phyloP scores from a whole-genome alignment of 2,888 invertebrate genomes.

The Neoascia interrupta region DNA sequence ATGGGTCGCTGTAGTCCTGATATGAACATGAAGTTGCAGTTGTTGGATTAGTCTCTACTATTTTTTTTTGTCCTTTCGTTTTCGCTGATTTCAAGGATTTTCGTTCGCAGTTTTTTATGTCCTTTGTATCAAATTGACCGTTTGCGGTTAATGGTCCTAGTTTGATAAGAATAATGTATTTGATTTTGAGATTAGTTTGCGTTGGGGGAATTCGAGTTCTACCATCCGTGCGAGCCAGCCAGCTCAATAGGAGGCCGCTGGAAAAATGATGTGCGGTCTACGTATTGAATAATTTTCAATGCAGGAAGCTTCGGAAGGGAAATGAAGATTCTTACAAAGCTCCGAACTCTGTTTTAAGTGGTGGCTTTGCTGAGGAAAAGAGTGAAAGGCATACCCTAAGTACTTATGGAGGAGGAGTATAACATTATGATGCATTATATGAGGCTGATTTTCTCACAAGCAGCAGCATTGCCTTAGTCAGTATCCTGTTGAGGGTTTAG shows the following conservation, averaged over 20 bases:
- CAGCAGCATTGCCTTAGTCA: too few species aligned
- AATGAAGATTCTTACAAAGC: too few species aligned
- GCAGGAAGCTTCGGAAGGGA: too few species aligned
- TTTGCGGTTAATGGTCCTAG: constrained; percentile 53
- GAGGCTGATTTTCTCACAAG: too few species aligned
- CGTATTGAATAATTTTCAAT: too few species aligned
- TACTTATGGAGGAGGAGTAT: too few species aligned
- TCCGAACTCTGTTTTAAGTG: too few species aligned
- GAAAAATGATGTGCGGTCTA: background rate
- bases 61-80: background rate
- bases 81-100: background rate
- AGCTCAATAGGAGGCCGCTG: background rate
- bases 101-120: constrained; percentile 16
- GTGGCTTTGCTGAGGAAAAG: too few species aligned
- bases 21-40: constrained; percentile 47
- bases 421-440: too few species aligned
- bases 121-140: constrained; percentile 59
- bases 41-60: constrained; percentile 14
- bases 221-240: background rate
- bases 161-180: constrained; percentile 44
- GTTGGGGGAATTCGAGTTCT: background rate
- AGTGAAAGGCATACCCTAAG: too few species aligned
- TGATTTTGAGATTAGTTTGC: constrained; percentile 27
- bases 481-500: too few species aligned
- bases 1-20: constrained; percentile 2